A percentile compares a stretch with the other conserved stretches of the same genome.
These are phyloP conservation scores for Eubucco bourcierii DNA, from an alignment of 2,113 vertebrate genomes.

Conservation along the genomic window DNA sequence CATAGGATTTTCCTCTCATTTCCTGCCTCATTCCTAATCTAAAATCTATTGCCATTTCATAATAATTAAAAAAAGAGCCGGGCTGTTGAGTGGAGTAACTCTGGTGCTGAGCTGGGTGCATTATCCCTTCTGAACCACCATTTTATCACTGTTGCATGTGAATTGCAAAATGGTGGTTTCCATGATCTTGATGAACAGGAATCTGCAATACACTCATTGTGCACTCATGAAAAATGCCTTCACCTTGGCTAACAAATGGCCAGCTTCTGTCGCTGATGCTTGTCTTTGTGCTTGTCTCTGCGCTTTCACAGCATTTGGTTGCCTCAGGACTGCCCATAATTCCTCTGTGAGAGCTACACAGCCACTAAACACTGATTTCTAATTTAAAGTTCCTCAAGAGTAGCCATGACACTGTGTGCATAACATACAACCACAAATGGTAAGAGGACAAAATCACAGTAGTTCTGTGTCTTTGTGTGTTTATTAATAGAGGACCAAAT, in stretches of 20 bases:
- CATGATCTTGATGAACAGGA: conserved; percentile 46
- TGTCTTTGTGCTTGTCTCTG: not conserved
- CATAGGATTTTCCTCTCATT: conserved; percentile 35
- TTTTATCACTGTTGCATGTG: conserved; percentile 59
- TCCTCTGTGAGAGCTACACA: conserved; percentile 30
- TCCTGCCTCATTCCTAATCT: conserved; percentile 61
- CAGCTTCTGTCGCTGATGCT: not conserved
- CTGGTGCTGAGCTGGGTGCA: not conserved
- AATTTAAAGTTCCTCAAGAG: conserved; percentile 33
- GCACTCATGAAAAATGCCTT: not conserved
- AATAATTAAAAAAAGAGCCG: conserved; percentile 40
- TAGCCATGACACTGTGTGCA: not conserved
- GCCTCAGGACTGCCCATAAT: conserved; percentile 7
- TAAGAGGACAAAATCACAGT: conserved; percentile 24
- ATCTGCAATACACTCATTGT: not conserved
- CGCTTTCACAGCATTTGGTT: not conserved
- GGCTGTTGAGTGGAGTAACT: conserved; percentile 20
- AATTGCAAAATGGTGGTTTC: conserved; percentile 74
- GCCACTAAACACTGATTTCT: conserved; percentile 6
- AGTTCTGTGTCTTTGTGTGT: not conserved
- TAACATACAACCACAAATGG: not conserved
- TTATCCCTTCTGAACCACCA: conserved; percentile 65
- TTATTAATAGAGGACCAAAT: conserved; percentile 41
- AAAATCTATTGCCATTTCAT: conserved; percentile 53
- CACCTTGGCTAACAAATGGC: not conserved